Base-by-base conservation (phyloP, 2,888 invertebrate genomes). In the Melipona beecheii region DNA sequence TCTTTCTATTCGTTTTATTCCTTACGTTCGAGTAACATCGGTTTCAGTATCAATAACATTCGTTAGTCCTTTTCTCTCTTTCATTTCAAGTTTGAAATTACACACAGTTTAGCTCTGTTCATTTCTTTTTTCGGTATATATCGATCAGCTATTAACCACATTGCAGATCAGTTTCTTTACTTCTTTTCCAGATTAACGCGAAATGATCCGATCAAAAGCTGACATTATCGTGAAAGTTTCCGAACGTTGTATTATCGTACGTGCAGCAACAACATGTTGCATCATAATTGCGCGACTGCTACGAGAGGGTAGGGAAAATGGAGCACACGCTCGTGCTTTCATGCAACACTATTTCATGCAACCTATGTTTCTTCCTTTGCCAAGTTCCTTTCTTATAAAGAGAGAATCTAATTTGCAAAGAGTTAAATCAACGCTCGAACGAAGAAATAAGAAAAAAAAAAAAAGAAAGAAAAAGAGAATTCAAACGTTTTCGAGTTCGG, bases 171-270 rank as follows among this genome's bases (percentile, higher is more conserved):
- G 9, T 4, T 49, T 27, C 54, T 17, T 36, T 27, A 43, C 24
- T 19, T 24, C 2, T 27, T 54, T 64, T 9, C 15, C 49, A n/a
- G 27, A 50, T 64, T 49, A 24, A 56, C 56, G 49, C 17, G 52
- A 65, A 64, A 17, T 21, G 64, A 36, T 24, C 19, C 24, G 49
- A 31, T 43, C 60, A 9, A 21, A 54, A 21, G 56, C 43, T 54
- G 52, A 62, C 52, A 54, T 66, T 60, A 60, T 21, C 66, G 70
- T 71, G 78, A 80, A 80, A 72, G 66, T 66, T 68, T 2, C 24
- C 3, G 31, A 24, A 31, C 56, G 36, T 24, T 50, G 65, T 24
- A n/a, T 70, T 50, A 54, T 65, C 77, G 27, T 49, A 1, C 9
- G 1, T 4, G 64, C 21, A 21, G 64, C 31, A 21, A 17, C 60